Base-by-base conservation (phyloP, 2,113 vertebrate genomes). In the Coptodon bakossiorum region DNA sequence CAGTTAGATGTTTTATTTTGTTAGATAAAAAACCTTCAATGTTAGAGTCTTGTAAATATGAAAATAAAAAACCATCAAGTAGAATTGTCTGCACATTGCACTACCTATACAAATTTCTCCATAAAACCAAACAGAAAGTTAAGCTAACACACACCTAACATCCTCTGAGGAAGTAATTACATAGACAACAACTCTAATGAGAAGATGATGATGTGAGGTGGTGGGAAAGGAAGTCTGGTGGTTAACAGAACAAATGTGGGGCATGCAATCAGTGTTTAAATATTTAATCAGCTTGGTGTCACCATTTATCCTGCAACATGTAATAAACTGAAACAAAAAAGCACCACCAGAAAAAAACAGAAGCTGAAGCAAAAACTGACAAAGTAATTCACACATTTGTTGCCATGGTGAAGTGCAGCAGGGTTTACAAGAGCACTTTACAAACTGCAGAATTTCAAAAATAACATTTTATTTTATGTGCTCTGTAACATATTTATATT, bases 41-140 rank as follows among this genome's bases (percentile, higher is more conserved):
- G 19, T 66, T 66, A 38, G 61, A 38, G 4, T 38, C 0, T 13
- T 66, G 34, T 38, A 66, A 66, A 38, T 66, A 38, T 66, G 31
- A 38, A 66, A 38, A 66, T 66, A 22, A 66, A 38, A 66, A 1
- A 8, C 17, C 6, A 12, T 5, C 34, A 66, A 0, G 2, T 0
- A 66, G 61, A 38, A 38, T n/a, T 38, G 34, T 66, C 61, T 66
- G 61, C 61, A 66, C 61, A 66, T 0, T 0, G 17, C 61, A 12
- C 0, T 34, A n/a, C 61, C 61, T n/a, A 0, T 34, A 66, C 17
- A 66, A 5, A 43, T 6, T 43, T 43, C 11, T 43, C 36, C 12
- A 13, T 43, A 43, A 1, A 66, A 36, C 31, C 12, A 38, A 66
- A 38, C 31, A 66, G 31, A 38, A n/a, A 12, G 31, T n/a, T n/a